Conservation (phyloP, 2,797 vertebrate species). For the Melanogrammus aeglefinus region DNA sequence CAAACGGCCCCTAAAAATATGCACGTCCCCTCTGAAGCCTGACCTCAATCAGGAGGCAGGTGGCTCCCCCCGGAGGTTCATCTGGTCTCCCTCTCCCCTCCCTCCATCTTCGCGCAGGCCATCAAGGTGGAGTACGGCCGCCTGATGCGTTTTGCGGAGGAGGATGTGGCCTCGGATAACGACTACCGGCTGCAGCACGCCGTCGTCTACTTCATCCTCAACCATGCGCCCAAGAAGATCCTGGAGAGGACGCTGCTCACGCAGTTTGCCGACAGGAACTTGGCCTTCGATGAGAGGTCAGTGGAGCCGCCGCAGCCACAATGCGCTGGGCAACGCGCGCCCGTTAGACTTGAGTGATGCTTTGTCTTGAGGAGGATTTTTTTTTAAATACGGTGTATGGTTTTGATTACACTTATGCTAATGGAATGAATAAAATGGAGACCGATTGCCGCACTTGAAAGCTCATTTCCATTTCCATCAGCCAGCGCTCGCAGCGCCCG, state of each 20-base stretch:
- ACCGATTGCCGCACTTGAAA: neutral
- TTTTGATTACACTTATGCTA: conserved; percentile 1
- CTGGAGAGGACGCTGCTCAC: conserved; percentile 93
- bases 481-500: neutral
- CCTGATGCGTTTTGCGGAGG: conserved; percentile 88
- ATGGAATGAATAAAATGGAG: neutral
- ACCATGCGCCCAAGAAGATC: conserved; percentile 95
- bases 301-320: neutral
- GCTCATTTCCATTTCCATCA: neutral
- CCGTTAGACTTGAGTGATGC: neutral
- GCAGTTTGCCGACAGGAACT: conserved; percentile 93
- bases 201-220: conserved; percentile 95
- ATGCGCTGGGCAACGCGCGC: neutral
- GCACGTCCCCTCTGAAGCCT: neutral
- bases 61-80: neutral
- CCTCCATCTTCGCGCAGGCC: conserved; percentile 73
- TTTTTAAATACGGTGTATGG: neutral
- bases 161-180: conserved; percentile 86
- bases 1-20: neutral
- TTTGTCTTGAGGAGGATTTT: neutral
- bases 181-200: conserved; percentile 92
- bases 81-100: conserved; percentile 4
- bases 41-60: neutral
- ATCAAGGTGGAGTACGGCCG: conserved; percentile 94
- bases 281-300: conserved; percentile 96